phyloP scores from a whole-genome alignment of 1,140 invertebrate species.

The Drosophila trapezifrons region DNA sequence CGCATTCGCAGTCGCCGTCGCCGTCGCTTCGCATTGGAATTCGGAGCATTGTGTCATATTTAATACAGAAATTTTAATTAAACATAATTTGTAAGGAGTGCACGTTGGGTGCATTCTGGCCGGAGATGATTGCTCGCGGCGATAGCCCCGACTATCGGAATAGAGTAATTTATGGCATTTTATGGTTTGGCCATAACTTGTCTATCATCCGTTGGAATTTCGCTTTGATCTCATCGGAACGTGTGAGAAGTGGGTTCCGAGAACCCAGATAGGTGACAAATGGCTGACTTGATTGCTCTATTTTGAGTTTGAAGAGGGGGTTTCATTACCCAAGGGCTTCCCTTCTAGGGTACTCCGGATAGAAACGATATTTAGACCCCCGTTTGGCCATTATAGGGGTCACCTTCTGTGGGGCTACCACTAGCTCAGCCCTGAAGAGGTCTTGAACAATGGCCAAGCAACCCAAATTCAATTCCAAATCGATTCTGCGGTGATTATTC shows the following conservation, averaged over 20 bases:
- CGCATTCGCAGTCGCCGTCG: conserved; percentile 21
- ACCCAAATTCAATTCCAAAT: conserved; percentile 51
- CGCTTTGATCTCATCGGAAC: conserved; percentile 49
- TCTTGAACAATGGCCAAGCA: conserved; percentile 24
- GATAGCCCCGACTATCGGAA: conserved; percentile 63
- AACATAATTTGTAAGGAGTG: conserved; percentile 83
- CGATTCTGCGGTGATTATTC: conserved; percentile 52
- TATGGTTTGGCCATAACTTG: conserved; percentile 60
- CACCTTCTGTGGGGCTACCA: conserved; percentile 41
- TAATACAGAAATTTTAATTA: conserved; percentile 84
- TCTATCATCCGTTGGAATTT: conserved; percentile 54
- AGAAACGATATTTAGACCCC: neutral
- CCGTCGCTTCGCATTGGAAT: conserved; percentile 75
- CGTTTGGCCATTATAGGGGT: conserved; percentile 13
- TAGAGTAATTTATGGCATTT: conserved; percentile 78
- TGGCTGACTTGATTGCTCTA: conserved; percentile 41
- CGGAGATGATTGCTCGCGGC: conserved; percentile 33
- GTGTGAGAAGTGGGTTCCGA: conserved; percentile 20
- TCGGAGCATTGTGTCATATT: conserved; percentile 84
- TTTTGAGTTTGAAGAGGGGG: conserved; percentile 6
- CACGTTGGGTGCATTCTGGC: conserved; percentile 59
- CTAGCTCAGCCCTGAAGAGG: conserved; percentile 3
- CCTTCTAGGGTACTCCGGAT: too few species aligned
- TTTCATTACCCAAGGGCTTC: neutral
- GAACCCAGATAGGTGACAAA: conserved; percentile 30